A percentile compares a stretch with the other conserved stretches of the same genome.
Evolutionary conservation across 2,113 vertebrate species (phyloP).

Genomic region (Orthonyx spaldingii): DNA sequence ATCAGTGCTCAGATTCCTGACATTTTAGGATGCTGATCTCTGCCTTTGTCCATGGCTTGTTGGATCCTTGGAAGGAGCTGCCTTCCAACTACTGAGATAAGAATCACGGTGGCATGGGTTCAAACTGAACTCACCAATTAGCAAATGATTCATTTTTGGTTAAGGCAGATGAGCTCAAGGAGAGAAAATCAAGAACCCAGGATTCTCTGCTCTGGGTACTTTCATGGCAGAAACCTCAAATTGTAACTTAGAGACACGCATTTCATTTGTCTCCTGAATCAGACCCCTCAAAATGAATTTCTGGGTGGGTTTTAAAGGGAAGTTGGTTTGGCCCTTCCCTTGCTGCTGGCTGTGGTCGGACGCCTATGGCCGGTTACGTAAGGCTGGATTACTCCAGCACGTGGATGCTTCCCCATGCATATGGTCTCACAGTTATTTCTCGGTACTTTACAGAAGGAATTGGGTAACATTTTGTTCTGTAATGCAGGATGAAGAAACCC

Average conservation of each 20-base stretch:
- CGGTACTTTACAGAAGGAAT: neutral
- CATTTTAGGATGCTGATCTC: neutral
- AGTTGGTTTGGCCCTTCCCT: neutral
- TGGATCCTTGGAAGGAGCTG: neutral
- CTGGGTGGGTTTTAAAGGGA: neutral
- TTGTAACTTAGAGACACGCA: fast-evolving
- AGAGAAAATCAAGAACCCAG: neutral
- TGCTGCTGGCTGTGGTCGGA: neutral
- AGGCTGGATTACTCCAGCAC: neutral
- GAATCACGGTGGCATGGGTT: fast-evolving
- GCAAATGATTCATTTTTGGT: neutral
- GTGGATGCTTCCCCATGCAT: neutral
- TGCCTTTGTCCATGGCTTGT: neutral
- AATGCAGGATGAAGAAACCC: slow-evolving; percentile 24
- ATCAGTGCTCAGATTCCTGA: neutral
- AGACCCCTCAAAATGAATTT: neutral
- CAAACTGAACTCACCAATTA: neutral
- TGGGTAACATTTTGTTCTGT: slow-evolving; percentile 53
- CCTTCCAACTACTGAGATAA: neutral
- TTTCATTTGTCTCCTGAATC: neutral
- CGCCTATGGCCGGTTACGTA: neutral
- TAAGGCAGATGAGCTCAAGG: neutral
- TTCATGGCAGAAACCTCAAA: neutral
- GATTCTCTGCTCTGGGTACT: neutral
- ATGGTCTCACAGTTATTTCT: slow-evolving; percentile 41